Percentiles rank a stretch among this genome's conserved stretches.
Evolutionary conservation across 2,113 vertebrate species (phyloP).

Genomic region (Alethe diademata): DNA sequence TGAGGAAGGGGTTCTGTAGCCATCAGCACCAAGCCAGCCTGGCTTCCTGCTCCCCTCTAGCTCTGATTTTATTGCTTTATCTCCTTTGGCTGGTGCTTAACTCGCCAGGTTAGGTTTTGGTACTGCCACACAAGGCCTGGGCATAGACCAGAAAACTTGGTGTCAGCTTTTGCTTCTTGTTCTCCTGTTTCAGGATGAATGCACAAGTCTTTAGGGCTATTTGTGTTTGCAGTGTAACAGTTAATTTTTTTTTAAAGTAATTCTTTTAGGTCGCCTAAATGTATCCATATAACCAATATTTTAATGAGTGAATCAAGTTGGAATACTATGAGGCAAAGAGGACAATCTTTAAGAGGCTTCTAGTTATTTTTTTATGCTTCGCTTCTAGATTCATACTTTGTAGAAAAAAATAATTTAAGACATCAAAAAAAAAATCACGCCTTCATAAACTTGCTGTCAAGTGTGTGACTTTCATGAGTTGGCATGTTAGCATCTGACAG

Average conservation of each 20-base stretch:
- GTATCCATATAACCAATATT: not conserved
- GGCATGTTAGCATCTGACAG: not conserved
- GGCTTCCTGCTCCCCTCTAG: not conserved
- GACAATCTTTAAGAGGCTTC: not conserved
- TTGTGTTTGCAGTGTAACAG: not conserved
- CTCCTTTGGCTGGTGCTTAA: not conserved
- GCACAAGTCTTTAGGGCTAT: not conserved
- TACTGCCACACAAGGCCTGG: not conserved
- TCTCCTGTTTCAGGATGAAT: not conserved
- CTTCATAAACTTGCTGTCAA: not conserved
- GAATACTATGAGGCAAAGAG: not conserved
- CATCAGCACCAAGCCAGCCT: not conserved
- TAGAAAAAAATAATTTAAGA: not conserved
- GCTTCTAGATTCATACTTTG: not conserved
- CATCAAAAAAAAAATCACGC: not conserved
- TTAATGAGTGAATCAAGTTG: not conserved
- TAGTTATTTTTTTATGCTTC: not conserved
- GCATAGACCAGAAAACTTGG: not conserved
- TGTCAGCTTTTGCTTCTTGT: not conserved
- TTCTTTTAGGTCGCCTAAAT: not conserved
- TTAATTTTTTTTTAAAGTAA: accelerated
- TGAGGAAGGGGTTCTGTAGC: not conserved
- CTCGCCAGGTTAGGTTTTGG: not conserved
- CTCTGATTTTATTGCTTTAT: not conserved
- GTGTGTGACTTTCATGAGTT: not conserved